Base-by-base conservation (phyloP, 2,888 invertebrate genomes). In the Macrosoma leucophasiata region DNA sequence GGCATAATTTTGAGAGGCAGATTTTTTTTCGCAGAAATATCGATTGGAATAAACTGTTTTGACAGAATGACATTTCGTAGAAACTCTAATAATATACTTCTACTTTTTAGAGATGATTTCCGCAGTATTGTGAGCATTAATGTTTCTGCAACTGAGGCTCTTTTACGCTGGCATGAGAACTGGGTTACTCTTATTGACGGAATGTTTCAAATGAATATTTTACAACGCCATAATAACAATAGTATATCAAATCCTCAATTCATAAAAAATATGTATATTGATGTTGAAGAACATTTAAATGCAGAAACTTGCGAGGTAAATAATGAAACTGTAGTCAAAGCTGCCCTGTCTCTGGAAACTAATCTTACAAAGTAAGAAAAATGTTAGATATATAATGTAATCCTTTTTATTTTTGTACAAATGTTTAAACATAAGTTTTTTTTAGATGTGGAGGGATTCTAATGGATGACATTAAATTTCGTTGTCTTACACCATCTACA, bases 161-260 rank as follows among this genome's bases (percentile, higher is more conserved):
- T 62, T 27, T 46, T 87, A 4, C 55, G 64, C 20, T 94, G 93
- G 93, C 79, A 85, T 11, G 86, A 87, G 32, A 92, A 93, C 61
- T 96, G 94, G 94, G 88, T 91, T 0, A 87, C 91, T 3, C 90
- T 93, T 50, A 81, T 96, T 52, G 95, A 96, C 63, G 90, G 91
- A 0, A 87, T 96, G 85, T 67, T 96, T n/a, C 95, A 96, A 72
- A 86, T 93, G 38, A 84, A 88, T 29, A 82, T 90, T n/a, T 55
- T 93, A 8, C 85, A 86, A 14, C 74, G 86, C 24, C 75, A 87
- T n/a, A 76, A 87, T 1, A 84, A n/a, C n/a, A n/a, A 90, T 29
- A 79, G 86, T 1, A 72, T 92, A 1, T 77, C 88, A 25, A 74
- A 91, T 9, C 91, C 92, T 0, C 88, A 88, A 0, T 50, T 50